Base-by-base conservation (phyloP, 2,888 invertebrate species). In the Oligia latruncula region DNA sequence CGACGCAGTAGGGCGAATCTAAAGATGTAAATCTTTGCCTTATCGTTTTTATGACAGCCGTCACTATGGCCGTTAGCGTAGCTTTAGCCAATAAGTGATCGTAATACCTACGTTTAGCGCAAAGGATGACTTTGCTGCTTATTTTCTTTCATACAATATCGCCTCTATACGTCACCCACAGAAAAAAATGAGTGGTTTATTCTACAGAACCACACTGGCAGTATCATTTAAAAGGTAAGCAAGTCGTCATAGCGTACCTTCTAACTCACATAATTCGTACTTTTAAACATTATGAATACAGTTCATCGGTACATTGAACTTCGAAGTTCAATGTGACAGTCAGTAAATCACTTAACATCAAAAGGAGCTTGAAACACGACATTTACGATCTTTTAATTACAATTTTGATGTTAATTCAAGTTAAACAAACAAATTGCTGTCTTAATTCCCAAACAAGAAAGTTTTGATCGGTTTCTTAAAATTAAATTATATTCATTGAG, bases 311-410 rank as follows among this genome's bases (percentile, higher is more conserved):
- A 40, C 29, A 29, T 29, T 35, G 35, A 35, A 35, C 35, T 40
- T 40, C 5, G 40, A 40, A 40, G 5, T 40, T 40, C 40, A 40
- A 5, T 40, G 40, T 40, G 40, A 40, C 40, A 40, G 40, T 40
- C 40, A 40, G 40, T 40, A 70, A 86, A 86, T 76, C 65, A 73
- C 65, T 74, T 66, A 68, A 85, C 81, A 82, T 82, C 81, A 81
- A 85, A 82, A 70, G 52, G 60, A 81, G 64, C 60, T 70, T 23
- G 29, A 74, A 82, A 85, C 70, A 64, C 43, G 82, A 72, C 70
- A 60, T 74, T 82, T 73, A 65, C 40, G 29, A 81, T 49, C 43
- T 81, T 81, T 85, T 82, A 82, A 82, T 82, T 85, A 82, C 70
- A 81, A 74, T 40, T 85, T 70, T 81, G 70, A 82, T 81, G 74